These are phyloP conservation scores for Amphiura filiformis DNA, from an alignment of 35 echinoderm and acorn worm species.

Conservation along the genomic window DNA sequence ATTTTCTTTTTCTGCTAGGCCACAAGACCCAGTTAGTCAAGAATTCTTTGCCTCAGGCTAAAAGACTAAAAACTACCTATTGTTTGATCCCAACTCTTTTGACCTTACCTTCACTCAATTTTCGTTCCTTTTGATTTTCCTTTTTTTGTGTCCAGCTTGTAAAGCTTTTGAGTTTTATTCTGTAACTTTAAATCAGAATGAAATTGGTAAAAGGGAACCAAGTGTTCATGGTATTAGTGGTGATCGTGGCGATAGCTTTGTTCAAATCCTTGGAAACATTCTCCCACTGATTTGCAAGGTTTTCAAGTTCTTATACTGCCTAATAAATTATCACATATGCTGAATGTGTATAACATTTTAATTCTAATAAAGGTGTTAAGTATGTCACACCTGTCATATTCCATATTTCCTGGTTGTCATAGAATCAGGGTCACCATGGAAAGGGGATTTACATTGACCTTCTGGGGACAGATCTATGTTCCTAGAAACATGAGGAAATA, in stretches of 20 bases:
- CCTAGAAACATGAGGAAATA: background rate
- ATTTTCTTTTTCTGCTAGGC: background rate
- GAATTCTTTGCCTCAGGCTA: background rate
- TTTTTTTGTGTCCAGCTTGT: no score
- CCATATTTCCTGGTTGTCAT: background rate
- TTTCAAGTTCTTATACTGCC: no score
- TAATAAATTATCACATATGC: background rate
- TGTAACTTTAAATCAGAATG: no score
- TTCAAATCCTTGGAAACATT: no score
- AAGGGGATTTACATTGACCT: background rate
- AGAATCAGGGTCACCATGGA: no score
- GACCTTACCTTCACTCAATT: background rate
- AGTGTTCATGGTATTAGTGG: no score
- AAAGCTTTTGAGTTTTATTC: no score
- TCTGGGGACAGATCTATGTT: no score
- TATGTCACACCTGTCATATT: background rate
- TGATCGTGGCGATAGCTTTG: no score
- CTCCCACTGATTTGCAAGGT: no score
- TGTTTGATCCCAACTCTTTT: background rate
- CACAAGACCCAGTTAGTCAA: background rate
- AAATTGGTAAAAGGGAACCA: no score
- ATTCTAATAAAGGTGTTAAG: background rate
- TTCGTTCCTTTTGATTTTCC: no score
- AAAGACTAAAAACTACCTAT: background rate
- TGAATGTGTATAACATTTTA: background rate